Percentiles rank a stretch among this genome's conserved stretches.
These are phyloP conservation scores for Lates calcarifer DNA, from an alignment of 2,113 vertebrate species.

Conservation along the genomic window DNA sequence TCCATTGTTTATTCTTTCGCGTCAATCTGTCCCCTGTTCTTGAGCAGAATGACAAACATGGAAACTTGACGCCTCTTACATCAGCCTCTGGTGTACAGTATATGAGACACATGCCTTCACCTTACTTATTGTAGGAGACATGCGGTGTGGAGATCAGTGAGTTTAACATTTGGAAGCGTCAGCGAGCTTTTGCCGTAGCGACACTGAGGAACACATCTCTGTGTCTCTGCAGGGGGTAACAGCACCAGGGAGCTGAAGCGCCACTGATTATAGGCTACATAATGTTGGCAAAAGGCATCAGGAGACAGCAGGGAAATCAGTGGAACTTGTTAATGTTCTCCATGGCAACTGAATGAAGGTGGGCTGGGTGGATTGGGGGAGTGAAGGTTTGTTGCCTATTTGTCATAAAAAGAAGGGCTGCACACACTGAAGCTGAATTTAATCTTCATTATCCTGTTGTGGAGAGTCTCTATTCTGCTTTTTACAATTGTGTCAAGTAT, in stretches of 20 bases:
- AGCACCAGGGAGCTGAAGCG: background rate
- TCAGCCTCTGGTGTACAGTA: background rate
- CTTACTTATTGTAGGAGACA: background rate
- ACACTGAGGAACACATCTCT: background rate
- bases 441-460: background rate
- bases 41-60: background rate
- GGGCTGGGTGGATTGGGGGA: too few relatives aligned
- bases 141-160: slow-evolving; percentile 5
- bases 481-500: background rate
- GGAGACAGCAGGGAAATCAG: background rate
- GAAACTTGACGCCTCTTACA: background rate
- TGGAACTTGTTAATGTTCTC: slow-evolving; percentile 28
- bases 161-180: slow-evolving; percentile 37
- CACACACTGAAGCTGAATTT: background rate
- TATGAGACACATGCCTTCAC: background rate
- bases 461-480: background rate
- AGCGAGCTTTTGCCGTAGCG: slow-evolving; percentile 1
- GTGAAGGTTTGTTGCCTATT: background rate
- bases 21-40: background rate
- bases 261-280: slow-evolving; percentile 29
- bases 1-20: background rate
- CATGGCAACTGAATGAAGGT: slow-evolving; percentile 23
- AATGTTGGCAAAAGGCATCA: slow-evolving; percentile 14
- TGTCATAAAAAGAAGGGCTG: background rate
- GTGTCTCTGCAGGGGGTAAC: slow-evolving; percentile 8